These are phyloP conservation scores for Otolemur crassicaudatus DNA, from an alignment of 2,797 vertebrate species.

Conservation along the genomic window DNA sequence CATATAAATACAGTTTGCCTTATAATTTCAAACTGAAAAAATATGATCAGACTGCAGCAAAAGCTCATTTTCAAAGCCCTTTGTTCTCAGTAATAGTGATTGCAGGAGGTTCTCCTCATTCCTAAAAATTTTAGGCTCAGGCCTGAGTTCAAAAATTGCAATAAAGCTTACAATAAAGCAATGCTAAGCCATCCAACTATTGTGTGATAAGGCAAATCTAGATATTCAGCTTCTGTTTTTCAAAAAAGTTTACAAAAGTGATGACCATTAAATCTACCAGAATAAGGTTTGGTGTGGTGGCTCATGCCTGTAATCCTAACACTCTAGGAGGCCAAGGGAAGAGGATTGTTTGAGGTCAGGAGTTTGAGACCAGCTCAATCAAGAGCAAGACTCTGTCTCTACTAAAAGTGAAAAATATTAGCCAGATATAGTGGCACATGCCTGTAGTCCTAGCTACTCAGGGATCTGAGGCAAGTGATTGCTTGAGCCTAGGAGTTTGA, in stretches of 20 bases:
- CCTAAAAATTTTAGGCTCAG: not conserved
- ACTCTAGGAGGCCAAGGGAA: no score
- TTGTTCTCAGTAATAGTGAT: not conserved
- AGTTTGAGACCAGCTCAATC: no score
- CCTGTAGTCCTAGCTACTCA: no score
- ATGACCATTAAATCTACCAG: not conserved
- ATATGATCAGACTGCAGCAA: constrained; percentile 1
- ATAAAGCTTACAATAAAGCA: not conserved
- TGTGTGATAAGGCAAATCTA: not conserved
- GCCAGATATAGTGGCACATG: no score
- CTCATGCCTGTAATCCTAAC: no score
- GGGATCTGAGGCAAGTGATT: no score
- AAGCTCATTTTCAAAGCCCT: constrained; percentile 48
- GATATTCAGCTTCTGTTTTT: not conserved
- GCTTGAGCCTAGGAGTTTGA: no score
- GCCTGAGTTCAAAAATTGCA: not conserved
- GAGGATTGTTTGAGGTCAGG: no score
- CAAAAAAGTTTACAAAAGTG: not conserved
- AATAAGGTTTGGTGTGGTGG: not conserved
- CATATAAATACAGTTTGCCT: not conserved
- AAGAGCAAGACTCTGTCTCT: no score
- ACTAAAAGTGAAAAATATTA: no score
- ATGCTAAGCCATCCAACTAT: not conserved
- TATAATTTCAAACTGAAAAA: constrained; percentile 39
- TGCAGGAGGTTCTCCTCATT: not conserved